Evolutionary conservation across 2,797 vertebrate genomes (phyloP).

Genomic region (Heterohyrax brucei): DNA sequence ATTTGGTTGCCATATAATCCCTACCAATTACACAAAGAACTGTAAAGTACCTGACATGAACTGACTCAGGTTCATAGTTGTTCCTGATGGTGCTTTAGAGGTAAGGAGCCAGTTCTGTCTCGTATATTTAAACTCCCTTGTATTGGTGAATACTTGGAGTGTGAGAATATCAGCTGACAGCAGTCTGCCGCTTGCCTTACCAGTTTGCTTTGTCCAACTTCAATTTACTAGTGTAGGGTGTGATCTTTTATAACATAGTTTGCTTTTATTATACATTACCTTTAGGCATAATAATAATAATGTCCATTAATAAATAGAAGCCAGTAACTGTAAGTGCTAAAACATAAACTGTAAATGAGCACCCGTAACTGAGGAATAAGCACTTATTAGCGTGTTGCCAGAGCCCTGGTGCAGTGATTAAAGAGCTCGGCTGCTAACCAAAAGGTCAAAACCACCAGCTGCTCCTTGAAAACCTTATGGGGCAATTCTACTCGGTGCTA

Average conservation of each 20-base stretch:
- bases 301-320: neutral
- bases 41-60: neutral
- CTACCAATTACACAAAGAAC: neutral
- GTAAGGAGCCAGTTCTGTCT: neutral
- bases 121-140: neutral
- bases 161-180: neutral
- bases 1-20: neutral
- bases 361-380: neutral
- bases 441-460: no score
- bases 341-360: neutral
- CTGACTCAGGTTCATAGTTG: neutral
- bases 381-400: neutral
- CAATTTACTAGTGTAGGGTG: neutral
- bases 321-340: neutral
- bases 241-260: conserved; percentile 6
- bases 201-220: neutral
- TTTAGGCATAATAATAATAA: neutral
- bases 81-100: neutral
- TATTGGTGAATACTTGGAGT: neutral
- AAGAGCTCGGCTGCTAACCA: no score
- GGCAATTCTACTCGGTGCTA: no score
- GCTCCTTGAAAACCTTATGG: no score
- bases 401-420: no score
- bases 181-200: neutral
- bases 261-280: neutral